Conservation (phyloP, 2,113 vertebrate genomes). For the Terrapene triunguis region DNA sequence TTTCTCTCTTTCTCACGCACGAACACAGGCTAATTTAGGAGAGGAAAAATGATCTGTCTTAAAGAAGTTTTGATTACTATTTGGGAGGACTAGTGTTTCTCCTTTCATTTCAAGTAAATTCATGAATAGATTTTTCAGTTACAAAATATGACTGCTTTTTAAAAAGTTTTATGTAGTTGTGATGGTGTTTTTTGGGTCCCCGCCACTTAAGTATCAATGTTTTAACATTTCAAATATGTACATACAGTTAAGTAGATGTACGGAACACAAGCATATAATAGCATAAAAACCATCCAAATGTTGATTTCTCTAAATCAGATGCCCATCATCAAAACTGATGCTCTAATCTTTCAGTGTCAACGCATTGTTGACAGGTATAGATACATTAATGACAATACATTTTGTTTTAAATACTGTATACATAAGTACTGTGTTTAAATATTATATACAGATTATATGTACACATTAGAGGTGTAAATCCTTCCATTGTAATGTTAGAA, state of each 20-base stretch:
- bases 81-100: slow-evolving; percentile 33
- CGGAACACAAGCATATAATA: slow-evolving; percentile 73
- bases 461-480: slow-evolving; percentile 45
- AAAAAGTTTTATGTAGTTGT: slow-evolving; percentile 27
- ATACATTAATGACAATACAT: slow-evolving; percentile 65
- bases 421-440: slow-evolving; percentile 61
- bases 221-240: slow-evolving; percentile 60
- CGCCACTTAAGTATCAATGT: not conserved
- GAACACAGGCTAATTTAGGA: slow-evolving; percentile 26
- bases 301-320: slow-evolving; percentile 62
- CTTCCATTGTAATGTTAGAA: slow-evolving; percentile 30
- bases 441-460: slow-evolving; percentile 41
- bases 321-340: slow-evolving; percentile 62
- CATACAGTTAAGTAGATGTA: slow-evolving; percentile 70
- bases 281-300: slow-evolving; percentile 58
- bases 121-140: slow-evolving; percentile 73
- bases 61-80: not conserved
- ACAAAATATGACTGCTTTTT: slow-evolving; percentile 57
- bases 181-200: slow-evolving; percentile 9
- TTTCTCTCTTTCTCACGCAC: slow-evolving; percentile 48
- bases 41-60: slow-evolving; percentile 50
- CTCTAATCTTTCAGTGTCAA: slow-evolving; percentile 57
- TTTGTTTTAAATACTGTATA: slow-evolving; percentile 65
- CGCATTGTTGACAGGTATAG: slow-evolving; percentile 61
- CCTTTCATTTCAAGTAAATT: slow-evolving; percentile 74